These are phyloP conservation scores for Lingula anatina DNA, from an alignment of 2,888 invertebrate genomes.

Conservation along the genomic window DNA sequence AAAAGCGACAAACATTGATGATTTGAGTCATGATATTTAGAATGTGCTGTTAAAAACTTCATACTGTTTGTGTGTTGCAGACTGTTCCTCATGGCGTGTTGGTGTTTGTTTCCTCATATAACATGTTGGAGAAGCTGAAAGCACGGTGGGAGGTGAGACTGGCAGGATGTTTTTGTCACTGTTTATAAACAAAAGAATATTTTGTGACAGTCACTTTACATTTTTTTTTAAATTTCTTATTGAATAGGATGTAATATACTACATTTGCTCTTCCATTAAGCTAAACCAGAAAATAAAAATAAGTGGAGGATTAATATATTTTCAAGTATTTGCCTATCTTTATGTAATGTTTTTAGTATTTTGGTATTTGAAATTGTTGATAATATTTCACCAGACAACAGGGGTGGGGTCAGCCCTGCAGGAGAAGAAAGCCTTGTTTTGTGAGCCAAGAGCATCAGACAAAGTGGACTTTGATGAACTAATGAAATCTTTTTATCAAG, in stretches of 20 bases:
- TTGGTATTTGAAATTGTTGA: no score
- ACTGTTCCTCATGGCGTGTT: conserved; percentile 68
- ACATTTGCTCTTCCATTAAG: no score
- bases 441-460: conserved; percentile 58
- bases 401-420: conserved; percentile 29
- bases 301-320: no score
- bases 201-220: background rate
- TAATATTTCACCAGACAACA: conserved; percentile 26
- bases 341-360: background rate
- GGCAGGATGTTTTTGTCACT: background rate
- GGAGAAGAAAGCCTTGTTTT: conserved; percentile 52
- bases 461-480: conserved; percentile 59
- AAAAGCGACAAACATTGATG: no score
- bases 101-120: conserved; percentile 72
- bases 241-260: no score
- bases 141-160: conserved; percentile 51
- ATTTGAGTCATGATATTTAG: no score
- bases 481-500: conserved; percentile 58
- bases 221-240: background rate
- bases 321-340: background rate
- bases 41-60: no score
- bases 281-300: no score
- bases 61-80: conserved; percentile 16
- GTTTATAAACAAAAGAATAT: no score
- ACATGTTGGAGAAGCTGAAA: conserved; percentile 59